A percentile compares a stretch with the other conserved stretches of the same genome.
Evolutionary conservation across 2,888 invertebrate genomes (phyloP).

Genomic region (Cosmopolites sordidus): DNA sequence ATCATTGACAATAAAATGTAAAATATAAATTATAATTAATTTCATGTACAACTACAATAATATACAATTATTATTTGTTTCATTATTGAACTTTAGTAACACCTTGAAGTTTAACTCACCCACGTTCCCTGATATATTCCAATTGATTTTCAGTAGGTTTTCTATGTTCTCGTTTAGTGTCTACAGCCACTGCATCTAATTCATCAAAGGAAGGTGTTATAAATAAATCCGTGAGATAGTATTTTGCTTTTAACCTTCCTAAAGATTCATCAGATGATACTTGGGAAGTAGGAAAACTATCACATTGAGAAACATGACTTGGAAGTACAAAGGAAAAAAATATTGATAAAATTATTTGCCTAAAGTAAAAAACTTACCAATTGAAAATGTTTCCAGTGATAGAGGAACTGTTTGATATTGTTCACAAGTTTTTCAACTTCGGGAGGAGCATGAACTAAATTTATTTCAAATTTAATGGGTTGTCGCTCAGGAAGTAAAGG

Average conservation of each 20-base stretch:
- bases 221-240: conserved; percentile 74
- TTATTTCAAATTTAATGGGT: conserved; percentile 78
- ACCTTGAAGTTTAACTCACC: conserved; percentile 57
- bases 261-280: conserved; percentile 49
- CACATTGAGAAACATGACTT: conserved; percentile 55
- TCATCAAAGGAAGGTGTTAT: conserved; percentile 92
- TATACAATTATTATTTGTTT: not conserved
- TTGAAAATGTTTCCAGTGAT: conserved; percentile 94
- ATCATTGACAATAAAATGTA: not conserved
- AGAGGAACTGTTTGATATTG: conserved; percentile 86
- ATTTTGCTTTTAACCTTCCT: conserved; percentile 44
- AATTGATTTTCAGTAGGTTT: conserved; percentile 83
- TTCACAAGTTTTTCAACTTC: conserved; percentile 84
- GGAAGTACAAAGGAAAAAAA: conserved; percentile 63
- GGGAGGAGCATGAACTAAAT: conserved; percentile 76
- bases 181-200: conserved; percentile 86
- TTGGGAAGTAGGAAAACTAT: conserved; percentile 48
- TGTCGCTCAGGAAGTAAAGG: conserved; percentile 68
- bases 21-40: not conserved
- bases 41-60: not conserved
- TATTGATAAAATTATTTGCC: not conserved
- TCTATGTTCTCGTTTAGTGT: conserved; percentile 80
- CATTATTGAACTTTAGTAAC: not conserved
- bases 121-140: conserved; percentile 79
- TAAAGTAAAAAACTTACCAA: conserved; percentile 61